Percentiles rank a stretch among this genome's conserved stretches.
phyloP scores from a whole-genome alignment of 2,797 vertebrate species.

The Sternotherus odoratus region DNA sequence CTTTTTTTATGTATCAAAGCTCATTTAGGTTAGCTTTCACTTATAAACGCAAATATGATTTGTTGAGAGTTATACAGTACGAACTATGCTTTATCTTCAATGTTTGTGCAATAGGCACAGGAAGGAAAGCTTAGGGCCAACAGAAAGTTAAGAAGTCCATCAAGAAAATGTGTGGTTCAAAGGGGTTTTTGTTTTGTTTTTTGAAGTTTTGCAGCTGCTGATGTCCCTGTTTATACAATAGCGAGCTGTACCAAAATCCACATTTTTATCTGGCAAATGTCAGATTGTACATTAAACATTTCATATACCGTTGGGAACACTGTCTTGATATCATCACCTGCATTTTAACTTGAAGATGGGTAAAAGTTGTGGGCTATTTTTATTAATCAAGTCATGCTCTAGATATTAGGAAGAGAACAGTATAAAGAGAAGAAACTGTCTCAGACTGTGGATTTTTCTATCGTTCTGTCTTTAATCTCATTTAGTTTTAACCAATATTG shows the following conservation, averaged over 20 bases:
- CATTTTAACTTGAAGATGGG: neutral
- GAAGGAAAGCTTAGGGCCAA: conserved; percentile 51
- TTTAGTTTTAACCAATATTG: neutral
- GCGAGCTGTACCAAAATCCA: conserved; percentile 22
- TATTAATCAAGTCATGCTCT: neutral
- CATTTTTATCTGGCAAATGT: conserved; percentile 46
- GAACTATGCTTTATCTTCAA: neutral
- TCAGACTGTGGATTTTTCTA: neutral
- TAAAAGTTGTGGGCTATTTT: conserved; percentile 26
- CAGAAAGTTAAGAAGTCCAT: conserved; percentile 49
- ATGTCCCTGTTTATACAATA: conserved; percentile 1
- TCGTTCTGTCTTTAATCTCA: neutral
- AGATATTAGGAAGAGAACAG: neutral
- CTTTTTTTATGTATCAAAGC: neutral
- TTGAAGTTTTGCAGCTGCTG: conserved; percentile 49
- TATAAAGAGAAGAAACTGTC: neutral
- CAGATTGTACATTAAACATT: conserved; percentile 19
- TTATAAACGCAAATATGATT: neutral
- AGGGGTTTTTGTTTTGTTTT: neutral
- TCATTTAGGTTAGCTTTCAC: neutral
- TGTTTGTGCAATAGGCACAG: conserved; percentile 31
- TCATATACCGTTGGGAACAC: neutral
- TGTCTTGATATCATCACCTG: conserved; percentile 57
- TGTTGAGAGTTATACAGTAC: neutral
- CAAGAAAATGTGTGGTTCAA: neutral